A percentile compares a stretch with the other conserved stretches of the same genome.
These are phyloP conservation scores for Indicator indicator DNA, from an alignment of 2,113 vertebrate species.

Conservation along the genomic window DNA sequence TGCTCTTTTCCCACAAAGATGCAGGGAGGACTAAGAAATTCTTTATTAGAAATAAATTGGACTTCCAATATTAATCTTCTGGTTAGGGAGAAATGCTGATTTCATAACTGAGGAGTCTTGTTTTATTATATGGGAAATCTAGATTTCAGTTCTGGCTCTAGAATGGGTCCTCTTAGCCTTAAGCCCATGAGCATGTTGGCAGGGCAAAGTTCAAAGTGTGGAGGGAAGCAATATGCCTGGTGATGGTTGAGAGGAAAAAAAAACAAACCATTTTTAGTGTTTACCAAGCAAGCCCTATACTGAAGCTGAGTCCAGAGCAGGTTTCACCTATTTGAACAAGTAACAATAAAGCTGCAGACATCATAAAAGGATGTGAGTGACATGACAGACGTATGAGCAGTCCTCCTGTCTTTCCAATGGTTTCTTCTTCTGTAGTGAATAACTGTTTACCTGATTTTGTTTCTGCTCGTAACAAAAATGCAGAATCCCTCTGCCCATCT, in stretches of 20 bases:
- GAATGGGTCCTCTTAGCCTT: background rate
- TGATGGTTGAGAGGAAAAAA: background rate
- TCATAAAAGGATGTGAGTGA: background rate
- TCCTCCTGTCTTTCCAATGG: background rate
- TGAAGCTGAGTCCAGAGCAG: background rate
- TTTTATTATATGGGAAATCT: background rate
- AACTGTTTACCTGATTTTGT: background rate
- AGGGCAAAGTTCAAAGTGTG: background rate
- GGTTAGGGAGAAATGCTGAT: background rate
- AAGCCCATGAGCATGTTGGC: background rate
- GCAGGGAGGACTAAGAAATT: background rate
- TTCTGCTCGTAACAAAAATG: background rate
- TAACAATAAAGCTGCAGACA: background rate
- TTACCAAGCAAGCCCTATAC: background rate
- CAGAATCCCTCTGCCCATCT: background rate
- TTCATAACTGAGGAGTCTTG: background rate
- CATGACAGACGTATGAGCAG: background rate
- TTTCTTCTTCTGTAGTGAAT: background rate
- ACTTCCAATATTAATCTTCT: background rate
- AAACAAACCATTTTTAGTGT: accelerated
- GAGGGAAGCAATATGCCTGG: background rate
- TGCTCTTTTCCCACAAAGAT: background rate
- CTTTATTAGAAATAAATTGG: background rate
- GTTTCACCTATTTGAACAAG: background rate
- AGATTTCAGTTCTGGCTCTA: background rate